Percentiles rank a stretch among this genome's conserved stretches.
Conservation (phyloP, 92 coral and sea anemone species). For the Epizoanthus rinbou region DNA sequence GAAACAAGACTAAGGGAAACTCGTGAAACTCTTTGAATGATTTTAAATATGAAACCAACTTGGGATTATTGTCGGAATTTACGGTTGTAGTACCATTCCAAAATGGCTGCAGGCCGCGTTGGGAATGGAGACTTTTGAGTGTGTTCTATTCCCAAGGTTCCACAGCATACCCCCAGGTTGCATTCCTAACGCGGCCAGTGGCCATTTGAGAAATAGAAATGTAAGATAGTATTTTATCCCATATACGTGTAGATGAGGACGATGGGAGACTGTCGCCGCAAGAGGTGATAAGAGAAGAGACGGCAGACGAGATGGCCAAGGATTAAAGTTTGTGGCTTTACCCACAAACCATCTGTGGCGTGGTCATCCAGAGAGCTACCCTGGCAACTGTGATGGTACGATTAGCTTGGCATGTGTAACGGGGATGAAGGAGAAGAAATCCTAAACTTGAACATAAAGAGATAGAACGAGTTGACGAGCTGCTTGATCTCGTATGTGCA, state of each 20-base stretch:
- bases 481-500: background rate
- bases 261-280: background rate
- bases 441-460: background rate
- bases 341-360: background rate
- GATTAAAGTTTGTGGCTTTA: background rate
- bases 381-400: background rate
- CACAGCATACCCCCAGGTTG: too few species aligned
- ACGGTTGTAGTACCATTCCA: too few species aligned
- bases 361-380: background rate
- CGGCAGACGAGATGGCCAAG: background rate
- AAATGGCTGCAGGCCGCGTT: too few species aligned
- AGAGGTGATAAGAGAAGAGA: background rate
- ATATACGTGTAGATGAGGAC: background rate
- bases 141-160: too few species aligned
- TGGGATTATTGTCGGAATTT: too few species aligned
- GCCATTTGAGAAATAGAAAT: background rate
- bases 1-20: too few species aligned
- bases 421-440: background rate
- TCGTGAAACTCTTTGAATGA: too few species aligned
- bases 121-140: too few species aligned
- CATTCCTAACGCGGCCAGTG: background rate
- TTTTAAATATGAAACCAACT: too few species aligned
- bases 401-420: background rate
- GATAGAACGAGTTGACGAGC: background rate
- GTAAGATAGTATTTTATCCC: background rate